A percentile compares a stretch with the other conserved stretches of the same genome.
Evolutionary conservation across 2,113 vertebrate species (phyloP).

Genomic region (Probosciger aterrimus): DNA sequence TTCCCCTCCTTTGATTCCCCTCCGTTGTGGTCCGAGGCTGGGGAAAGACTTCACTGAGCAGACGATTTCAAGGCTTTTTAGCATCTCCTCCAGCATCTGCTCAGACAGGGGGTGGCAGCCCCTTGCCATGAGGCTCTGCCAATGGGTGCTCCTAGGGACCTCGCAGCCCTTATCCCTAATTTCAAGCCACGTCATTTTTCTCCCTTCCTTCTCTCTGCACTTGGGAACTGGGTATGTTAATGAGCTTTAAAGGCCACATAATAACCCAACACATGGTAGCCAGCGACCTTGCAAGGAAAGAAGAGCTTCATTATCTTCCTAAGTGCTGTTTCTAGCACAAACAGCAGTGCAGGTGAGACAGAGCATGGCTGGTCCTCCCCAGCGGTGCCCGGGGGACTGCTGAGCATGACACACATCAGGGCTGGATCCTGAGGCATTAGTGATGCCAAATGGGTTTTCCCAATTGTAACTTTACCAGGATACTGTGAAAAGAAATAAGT

Average conservation of each 20-base stretch:
- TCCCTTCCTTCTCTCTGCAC: not conserved
- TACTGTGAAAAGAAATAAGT: not conserved
- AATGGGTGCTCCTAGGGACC: not conserved
- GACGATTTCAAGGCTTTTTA: not conserved
- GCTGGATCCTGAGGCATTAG: not conserved
- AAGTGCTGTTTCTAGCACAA: not conserved
- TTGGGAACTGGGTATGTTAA: not conserved
- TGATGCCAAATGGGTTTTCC: not conserved
- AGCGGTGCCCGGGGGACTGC: not conserved
- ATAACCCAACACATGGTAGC: not conserved
- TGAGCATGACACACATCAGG: not conserved
- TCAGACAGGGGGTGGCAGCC: not conserved
- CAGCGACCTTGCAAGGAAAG: not conserved
- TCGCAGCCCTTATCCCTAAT: not conserved
- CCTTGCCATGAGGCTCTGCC: rapidly evolving
- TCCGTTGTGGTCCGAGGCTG: not conserved
- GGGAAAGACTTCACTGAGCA: not conserved
- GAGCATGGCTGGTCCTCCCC: not conserved
- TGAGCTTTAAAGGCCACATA: not conserved
- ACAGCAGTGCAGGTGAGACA: not conserved
- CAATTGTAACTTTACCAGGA: not conserved
- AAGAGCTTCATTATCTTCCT: not conserved
- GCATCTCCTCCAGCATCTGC: not conserved
- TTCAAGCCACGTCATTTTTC: not conserved
- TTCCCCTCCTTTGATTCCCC: constrained; percentile 15